Evolutionary conservation across 2,888 invertebrate species (phyloP).

Genomic region (Microplitis deprimator): DNA sequence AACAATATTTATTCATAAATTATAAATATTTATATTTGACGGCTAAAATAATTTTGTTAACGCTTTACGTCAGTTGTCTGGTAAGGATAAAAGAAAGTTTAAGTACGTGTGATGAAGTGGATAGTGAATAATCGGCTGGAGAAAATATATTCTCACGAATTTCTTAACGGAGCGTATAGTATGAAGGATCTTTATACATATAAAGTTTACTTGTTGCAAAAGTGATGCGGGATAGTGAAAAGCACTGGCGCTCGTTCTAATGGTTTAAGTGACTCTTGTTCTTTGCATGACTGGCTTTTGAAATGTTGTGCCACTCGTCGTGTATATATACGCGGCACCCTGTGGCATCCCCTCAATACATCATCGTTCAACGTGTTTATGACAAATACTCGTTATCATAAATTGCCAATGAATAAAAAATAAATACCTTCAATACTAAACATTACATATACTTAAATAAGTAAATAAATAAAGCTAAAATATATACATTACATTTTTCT

Average conservation of each 20-base stretch:
- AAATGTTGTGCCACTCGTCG: conserved; percentile 46
- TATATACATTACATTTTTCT: too few relatives aligned
- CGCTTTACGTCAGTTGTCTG: not conserved
- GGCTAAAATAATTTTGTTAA: not conserved
- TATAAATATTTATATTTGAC: not conserved
- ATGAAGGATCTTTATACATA: conserved; percentile 10
- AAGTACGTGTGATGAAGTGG: not conserved
- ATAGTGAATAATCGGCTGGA: not conserved
- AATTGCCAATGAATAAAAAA: conserved; percentile 20
- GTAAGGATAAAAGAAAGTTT: too few relatives aligned
- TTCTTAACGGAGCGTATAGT: conserved; percentile 28
- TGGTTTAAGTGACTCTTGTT: conserved; percentile 62
- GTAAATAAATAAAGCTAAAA: too few relatives aligned
- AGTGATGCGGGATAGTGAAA: conserved; percentile 58
- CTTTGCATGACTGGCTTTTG: conserved; percentile 62
- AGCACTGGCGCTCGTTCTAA: conserved; percentile 46
- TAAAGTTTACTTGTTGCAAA: not conserved
- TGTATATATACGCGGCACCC: conserved; percentile 12
- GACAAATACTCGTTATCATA: conserved; percentile 46
- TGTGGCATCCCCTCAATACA: conserved; percentile 12
- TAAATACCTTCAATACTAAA: not conserved
- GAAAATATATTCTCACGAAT: conserved; percentile 46
- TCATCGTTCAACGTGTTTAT: conserved; percentile 44
- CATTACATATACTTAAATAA: too few relatives aligned
- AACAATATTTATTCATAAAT: conserved; percentile 45